phyloP scores from a whole-genome alignment of 2,888 invertebrate genomes.

The Chirona hameri region DNA sequence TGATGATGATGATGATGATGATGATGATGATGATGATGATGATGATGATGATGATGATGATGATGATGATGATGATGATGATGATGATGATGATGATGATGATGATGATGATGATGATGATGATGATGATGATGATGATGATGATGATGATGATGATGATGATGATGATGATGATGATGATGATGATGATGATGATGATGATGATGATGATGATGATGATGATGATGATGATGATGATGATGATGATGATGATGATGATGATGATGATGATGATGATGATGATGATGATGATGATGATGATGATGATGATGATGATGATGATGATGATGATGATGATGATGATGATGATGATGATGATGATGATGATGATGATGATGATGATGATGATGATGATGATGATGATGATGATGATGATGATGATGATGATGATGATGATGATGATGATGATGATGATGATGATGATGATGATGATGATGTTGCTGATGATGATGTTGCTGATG shows the following conservation, averaged over 20 bases:
- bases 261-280: conserved; percentile 22
- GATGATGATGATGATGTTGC: no score
- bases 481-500: no score
- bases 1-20: no score
- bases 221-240: conserved; percentile 22
- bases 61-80: no score
- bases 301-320: conserved; percentile 22
- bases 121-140: conserved; percentile 22
- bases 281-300: conserved; percentile 22
- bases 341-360: conserved; percentile 22
- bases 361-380: conserved; percentile 22
- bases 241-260: conserved; percentile 22
- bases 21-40: no score
- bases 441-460: no score
- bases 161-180: conserved; percentile 22
- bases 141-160: conserved; percentile 22
- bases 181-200: conserved; percentile 22
- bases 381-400: conserved; percentile 22
- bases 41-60: no score
- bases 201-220: conserved; percentile 22
- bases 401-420: conserved; percentile 22
- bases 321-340: conserved; percentile 22
- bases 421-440: conserved; percentile 22
- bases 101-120: conserved; percentile 22
- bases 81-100: no score